phyloP scores from a whole-genome alignment of 2,888 invertebrate species.

The Lasius fuliginosus region DNA sequence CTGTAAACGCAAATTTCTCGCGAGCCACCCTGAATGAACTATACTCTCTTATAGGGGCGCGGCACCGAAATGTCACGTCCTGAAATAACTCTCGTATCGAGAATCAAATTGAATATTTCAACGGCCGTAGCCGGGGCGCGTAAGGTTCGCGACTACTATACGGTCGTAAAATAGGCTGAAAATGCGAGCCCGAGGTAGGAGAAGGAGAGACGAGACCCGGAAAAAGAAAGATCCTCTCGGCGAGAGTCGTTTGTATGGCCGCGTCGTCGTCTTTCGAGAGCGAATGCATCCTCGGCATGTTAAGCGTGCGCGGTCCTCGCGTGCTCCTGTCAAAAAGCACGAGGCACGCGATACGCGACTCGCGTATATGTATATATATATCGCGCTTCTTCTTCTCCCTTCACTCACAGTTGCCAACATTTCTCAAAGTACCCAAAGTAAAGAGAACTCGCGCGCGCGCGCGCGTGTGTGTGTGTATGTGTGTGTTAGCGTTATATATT shows the following conservation, averaged over 20 bases:
- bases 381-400: not conserved
- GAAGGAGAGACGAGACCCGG: not conserved
- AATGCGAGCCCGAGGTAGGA: not conserved
- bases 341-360: not conserved
- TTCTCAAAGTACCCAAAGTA: not conserved
- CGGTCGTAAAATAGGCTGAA: not conserved
- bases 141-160: conserved; percentile 11
- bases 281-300: conserved; percentile 1
- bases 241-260: not conserved
- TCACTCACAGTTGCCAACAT: not conserved
- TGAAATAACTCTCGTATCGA: conserved; percentile 46
- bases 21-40: not conserved
- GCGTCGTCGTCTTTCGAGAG: not conserved
- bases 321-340: not conserved
- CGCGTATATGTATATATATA: not conserved
- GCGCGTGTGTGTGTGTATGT: not conserved
- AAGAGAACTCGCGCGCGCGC: not conserved
- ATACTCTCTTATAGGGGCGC: not conserved
- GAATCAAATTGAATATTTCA: conserved; percentile 50
- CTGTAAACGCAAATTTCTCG: conserved; percentile 30
- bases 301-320: conserved; percentile 19
- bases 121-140: not conserved
- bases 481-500: conserved; percentile 44
- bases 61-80: conserved; percentile 46
- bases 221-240: not conserved